phyloP scores from a whole-genome alignment of 2,797 vertebrate species.

The Ceyx erithaca region DNA sequence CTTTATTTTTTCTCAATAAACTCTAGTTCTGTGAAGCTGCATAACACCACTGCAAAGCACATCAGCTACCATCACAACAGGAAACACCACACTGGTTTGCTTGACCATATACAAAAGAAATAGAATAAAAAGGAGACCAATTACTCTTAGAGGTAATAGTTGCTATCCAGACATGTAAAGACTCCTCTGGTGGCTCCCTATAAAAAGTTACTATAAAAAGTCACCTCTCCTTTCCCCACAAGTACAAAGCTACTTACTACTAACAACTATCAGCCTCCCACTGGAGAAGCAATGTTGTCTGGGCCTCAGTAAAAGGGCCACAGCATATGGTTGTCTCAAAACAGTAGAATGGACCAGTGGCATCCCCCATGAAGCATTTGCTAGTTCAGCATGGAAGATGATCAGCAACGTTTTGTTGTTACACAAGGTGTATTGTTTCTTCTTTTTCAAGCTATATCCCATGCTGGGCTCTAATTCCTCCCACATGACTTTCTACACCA shows the following conservation, averaged over 20 bases:
- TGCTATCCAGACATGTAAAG: background rate
- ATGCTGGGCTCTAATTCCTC: background rate
- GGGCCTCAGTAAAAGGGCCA: background rate
- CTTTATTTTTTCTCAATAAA: background rate
- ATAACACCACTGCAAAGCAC: background rate
- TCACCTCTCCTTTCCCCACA: background rate
- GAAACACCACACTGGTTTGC: background rate
- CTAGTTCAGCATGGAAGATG: background rate
- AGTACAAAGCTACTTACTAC: background rate
- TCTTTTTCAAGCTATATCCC: background rate
- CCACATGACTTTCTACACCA: background rate
- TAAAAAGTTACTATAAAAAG: background rate
- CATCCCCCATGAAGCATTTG: background rate
- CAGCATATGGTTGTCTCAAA: background rate
- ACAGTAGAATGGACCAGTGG: background rate
- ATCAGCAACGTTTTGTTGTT: background rate
- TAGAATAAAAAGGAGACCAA: background rate
- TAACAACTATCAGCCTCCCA: background rate
- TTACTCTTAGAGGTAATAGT: background rate
- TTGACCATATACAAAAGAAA: background rate
- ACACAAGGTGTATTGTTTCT: conserved; percentile 4
- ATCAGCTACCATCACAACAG: background rate
- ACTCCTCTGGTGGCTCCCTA: background rate
- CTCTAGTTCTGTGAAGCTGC: background rate
- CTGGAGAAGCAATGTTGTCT: background rate